These are phyloP conservation scores for Macrobrachium rosenbergii DNA, from an alignment of 1,140 invertebrate genomes.

Conservation along the genomic window DNA sequence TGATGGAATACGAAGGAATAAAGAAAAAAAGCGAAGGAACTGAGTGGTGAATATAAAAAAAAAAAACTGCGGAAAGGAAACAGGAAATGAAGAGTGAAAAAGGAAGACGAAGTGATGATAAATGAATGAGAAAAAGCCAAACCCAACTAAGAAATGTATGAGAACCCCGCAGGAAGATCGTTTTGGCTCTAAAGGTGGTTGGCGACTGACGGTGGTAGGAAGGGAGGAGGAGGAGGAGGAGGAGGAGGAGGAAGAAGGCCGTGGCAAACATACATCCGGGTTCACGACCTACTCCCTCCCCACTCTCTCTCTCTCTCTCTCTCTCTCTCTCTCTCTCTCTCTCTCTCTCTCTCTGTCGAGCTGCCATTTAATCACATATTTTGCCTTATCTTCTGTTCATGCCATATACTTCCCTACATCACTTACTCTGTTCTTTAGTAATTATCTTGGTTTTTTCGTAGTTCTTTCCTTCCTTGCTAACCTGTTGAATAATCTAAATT, in stretches of 20 bases:
- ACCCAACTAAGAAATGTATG: too few species aligned
- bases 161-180: too few species aligned
- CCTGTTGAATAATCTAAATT: not conserved
- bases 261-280: slow-evolving; percentile 12
- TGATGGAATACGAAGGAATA: not conserved
- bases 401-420: not conserved
- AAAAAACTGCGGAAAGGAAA: not conserved
- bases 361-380: too few species aligned
- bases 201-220: not conserved
- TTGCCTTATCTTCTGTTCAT: too few species aligned
- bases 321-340: not conserved
- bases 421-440: not conserved
- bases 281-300: slow-evolving; percentile 36
- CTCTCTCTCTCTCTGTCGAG: slow-evolving; percentile 16
- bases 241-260: not conserved
- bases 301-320: not conserved
- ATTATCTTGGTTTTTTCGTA: not conserved
- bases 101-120: not conserved
- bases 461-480: too few species aligned
- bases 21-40: not conserved
- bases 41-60: not conserved
- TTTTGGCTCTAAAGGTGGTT: too few species aligned
- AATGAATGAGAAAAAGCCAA: not conserved
- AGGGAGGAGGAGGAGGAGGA: not conserved
- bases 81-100: not conserved